phyloP scores from a whole-genome alignment of 1,140 invertebrate species.

The Lineus longissimus region DNA sequence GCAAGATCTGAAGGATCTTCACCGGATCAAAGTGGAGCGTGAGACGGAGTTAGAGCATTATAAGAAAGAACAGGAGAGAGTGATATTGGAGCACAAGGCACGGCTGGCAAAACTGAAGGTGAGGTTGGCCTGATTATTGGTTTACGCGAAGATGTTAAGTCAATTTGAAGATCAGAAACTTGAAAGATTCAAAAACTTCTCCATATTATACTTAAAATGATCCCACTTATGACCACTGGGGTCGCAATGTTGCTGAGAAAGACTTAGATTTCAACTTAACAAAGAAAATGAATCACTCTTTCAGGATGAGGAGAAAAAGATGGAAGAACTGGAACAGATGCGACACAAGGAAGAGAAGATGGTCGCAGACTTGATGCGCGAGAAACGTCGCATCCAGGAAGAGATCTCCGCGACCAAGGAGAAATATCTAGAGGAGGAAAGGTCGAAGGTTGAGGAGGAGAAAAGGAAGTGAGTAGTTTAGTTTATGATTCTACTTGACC shows the following conservation, averaged over 20 bases:
- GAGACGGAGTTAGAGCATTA: slow-evolving; percentile 59
- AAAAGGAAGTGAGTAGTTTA: slow-evolving; percentile 19
- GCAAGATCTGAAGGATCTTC: slow-evolving; percentile 36
- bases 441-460: slow-evolving; percentile 21
- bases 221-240: too few species aligned
- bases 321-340: slow-evolving; percentile 60
- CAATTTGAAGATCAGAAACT: too few species aligned
- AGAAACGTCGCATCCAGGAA: slow-evolving; percentile 32
- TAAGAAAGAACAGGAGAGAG: slow-evolving; percentile 55
- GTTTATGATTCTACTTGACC: background rate
- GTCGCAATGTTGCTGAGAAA: too few species aligned
- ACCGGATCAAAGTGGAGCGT: slow-evolving; percentile 60
- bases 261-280: too few species aligned
- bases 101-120: slow-evolving; percentile 44
- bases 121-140: too few species aligned
- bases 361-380: slow-evolving; percentile 41
- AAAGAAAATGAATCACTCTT: too few species aligned
- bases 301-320: slow-evolving; percentile 56
- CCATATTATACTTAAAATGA: too few species aligned
- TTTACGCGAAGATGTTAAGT: too few species aligned
- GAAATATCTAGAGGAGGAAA: slow-evolving; percentile 15
- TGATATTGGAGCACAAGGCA: slow-evolving; percentile 54
- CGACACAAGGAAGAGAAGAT: slow-evolving; percentile 55
- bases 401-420: slow-evolving; percentile 39
- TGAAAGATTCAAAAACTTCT: too few species aligned